A percentile compares a stretch with the other conserved stretches of the same genome.
Evolutionary conservation across 2,888 invertebrate genomes (phyloP).

Genomic region (Axea sp.): DNA sequence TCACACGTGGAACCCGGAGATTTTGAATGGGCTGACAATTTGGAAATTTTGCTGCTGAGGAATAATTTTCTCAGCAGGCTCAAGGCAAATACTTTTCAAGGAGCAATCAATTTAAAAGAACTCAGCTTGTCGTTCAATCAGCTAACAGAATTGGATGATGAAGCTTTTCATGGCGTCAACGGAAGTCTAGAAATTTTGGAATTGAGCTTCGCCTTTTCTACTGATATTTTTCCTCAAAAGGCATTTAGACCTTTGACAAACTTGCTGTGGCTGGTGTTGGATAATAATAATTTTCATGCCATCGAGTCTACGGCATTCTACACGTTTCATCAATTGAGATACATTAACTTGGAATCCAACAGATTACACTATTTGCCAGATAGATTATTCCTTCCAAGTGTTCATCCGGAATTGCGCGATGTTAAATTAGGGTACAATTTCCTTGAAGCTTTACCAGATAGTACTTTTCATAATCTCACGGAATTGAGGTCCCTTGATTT

Average conservation of each 20-base stretch:
- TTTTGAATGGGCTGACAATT: slow-evolving; percentile 89
- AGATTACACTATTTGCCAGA: slow-evolving; percentile 86
- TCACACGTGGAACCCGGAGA: slow-evolving; percentile 87
- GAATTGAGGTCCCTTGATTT: slow-evolving; percentile 89
- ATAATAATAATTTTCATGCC: slow-evolving; percentile 91
- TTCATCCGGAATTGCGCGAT: slow-evolving; percentile 87
- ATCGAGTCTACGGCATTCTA: slow-evolving; percentile 87
- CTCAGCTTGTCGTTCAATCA: slow-evolving; percentile 95
- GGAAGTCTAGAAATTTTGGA: slow-evolving; percentile 90
- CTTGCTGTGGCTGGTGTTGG: slow-evolving; percentile 90
- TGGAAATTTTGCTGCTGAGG: slow-evolving; percentile 89
- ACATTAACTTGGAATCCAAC: slow-evolving; percentile 93
- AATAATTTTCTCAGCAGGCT: slow-evolving; percentile 89
- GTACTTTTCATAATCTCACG: slow-evolving; percentile 86
- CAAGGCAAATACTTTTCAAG: slow-evolving; percentile 75
- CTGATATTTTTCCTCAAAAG: slow-evolving; percentile 88
- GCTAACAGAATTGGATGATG: slow-evolving; percentile 88
- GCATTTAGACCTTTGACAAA: slow-evolving; percentile 87
- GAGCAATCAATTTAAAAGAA: slow-evolving; percentile 89
- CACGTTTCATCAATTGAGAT: slow-evolving; percentile 81
- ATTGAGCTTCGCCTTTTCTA: slow-evolving; percentile 91
- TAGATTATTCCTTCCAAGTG: slow-evolving; percentile 84
- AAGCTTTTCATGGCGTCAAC: slow-evolving; percentile 89
- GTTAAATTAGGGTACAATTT: slow-evolving; percentile 91
- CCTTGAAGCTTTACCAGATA: slow-evolving; percentile 84